Evolutionary conservation across 2,113 vertebrate genomes (phyloP), one percentile per base, ranked within the genome.

Genomic region (Microcebus lehilahytsara): DNA sequence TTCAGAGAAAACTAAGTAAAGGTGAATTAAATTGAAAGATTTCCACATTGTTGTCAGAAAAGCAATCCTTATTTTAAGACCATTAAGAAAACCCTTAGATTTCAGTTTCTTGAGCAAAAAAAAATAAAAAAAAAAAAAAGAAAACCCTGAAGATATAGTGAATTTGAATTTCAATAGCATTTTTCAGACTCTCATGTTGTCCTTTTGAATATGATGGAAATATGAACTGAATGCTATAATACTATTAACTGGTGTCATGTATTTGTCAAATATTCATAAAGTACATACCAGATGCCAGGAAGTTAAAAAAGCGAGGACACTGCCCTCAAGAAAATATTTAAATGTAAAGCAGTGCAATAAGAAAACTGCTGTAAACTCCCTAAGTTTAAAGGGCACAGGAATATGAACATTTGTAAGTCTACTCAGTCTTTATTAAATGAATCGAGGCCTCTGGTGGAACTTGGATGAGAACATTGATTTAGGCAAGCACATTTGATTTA

Each of bases 141-240:
- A 87, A 89, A 87, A 90, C 51, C 19, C 32, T 72, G 58, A 69
- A 25, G 14, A 32, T 53, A 16, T 0, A 51, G 53, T 46, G 37
- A 72, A 87, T 78, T 25, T 93, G 77, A 88, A 83, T 87, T 86
- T 96, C 67, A 88, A 3, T 49, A 89, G 13, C 37, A 62, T 32
- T 95, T 96, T 85, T 81, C 46, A 92, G 60, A 89, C 58, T 78
- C 62, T 93, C 23, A 19, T 53, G 40, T 40, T 77, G 32, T 81
- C 56, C 42, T 81, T 81, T 92, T 79, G 25, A 89, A 34, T 95
- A 92, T 81, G n/a, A 40, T 85, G 64, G 81, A 95, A 94, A 89
- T 92, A 51, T 19, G 42, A 90, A 6, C 64, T 25, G 4, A 91
- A 40, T 40, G 37, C 42, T 83, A 77, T 83, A 77, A 17, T 60